Evolutionary conservation across 2,113 vertebrate species (phyloP).

Genomic region (Rhegmatorhina hoffmannsi): DNA sequence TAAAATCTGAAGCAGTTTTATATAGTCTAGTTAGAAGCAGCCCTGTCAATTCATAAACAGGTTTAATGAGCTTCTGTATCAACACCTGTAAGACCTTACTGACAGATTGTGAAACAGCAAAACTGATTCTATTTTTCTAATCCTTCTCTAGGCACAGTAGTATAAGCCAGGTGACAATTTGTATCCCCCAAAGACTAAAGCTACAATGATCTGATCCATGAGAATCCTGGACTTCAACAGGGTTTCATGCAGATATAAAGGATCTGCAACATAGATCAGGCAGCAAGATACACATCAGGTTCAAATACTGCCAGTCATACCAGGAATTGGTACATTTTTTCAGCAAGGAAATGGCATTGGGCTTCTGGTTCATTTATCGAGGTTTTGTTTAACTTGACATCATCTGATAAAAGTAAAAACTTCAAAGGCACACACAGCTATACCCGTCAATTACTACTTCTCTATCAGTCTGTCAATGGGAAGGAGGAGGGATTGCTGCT

Average conservation of each 20-base stretch:
- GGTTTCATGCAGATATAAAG: background rate
- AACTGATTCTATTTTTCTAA: background rate
- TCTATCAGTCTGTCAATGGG: background rate
- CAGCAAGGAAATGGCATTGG: background rate
- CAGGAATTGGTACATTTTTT: background rate
- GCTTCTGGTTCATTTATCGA: background rate
- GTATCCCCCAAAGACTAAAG: background rate
- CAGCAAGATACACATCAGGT: background rate
- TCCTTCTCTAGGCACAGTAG: background rate
- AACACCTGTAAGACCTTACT: background rate
- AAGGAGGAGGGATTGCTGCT: background rate
- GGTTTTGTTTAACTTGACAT: background rate
- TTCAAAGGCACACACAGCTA: background rate
- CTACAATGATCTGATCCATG: background rate
- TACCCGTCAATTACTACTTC: background rate
- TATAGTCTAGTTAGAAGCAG: background rate
- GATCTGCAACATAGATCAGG: background rate
- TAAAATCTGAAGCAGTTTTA: background rate
- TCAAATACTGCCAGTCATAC: background rate
- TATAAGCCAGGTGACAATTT: background rate
- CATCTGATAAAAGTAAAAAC: conserved; percentile 29
- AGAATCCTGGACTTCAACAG: background rate
- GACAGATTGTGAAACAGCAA: background rate
- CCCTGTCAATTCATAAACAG: background rate
- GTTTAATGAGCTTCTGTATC: background rate